These are phyloP conservation scores for Notocelia uddmanniana DNA, from an alignment of 2,888 invertebrate genomes.

Conservation along the genomic window DNA sequence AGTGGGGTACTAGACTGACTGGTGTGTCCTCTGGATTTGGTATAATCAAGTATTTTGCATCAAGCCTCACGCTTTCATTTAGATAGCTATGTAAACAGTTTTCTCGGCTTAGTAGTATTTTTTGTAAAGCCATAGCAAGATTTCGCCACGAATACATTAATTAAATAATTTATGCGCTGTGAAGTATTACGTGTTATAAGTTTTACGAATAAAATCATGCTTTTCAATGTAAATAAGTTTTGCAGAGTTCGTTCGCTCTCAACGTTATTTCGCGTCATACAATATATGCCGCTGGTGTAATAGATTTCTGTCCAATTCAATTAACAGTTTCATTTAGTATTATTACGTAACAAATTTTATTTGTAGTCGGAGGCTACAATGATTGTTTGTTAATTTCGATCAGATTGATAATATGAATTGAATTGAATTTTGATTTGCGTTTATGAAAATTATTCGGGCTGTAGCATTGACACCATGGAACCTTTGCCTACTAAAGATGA, in stretches of 20 bases:
- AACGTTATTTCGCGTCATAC: not conserved
- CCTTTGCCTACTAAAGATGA: not conserved
- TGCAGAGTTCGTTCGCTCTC: not conserved
- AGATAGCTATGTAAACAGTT: conserved; percentile 53
- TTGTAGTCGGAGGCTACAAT: not conserved
- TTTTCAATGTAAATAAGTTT: not conserved
- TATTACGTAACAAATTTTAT: too few relatives aligned
- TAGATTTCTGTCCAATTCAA: not conserved
- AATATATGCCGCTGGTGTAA: not conserved
- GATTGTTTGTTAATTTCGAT: too few relatives aligned
- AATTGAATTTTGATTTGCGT: too few relatives aligned
- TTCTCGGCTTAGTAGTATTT: conserved; percentile 49
- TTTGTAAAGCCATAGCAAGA: conserved; percentile 48
- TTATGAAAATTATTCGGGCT: not conserved
- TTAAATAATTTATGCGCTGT: conserved; percentile 18
- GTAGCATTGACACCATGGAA: not conserved
- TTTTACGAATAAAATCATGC: not conserved
- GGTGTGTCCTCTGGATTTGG: conserved; percentile 55
- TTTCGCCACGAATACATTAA: conserved; percentile 12
- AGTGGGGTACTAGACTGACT: conserved; percentile 53
- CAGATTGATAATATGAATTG: too few relatives aligned
- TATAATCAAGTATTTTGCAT: conserved; percentile 60
- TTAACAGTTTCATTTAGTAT: not conserved
- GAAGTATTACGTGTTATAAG: not conserved
- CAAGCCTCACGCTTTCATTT: conserved; percentile 51